Evolutionary conservation across 2,113 vertebrate genomes (phyloP).

Genomic region (Sterrhoptilus dennistouni): DNA sequence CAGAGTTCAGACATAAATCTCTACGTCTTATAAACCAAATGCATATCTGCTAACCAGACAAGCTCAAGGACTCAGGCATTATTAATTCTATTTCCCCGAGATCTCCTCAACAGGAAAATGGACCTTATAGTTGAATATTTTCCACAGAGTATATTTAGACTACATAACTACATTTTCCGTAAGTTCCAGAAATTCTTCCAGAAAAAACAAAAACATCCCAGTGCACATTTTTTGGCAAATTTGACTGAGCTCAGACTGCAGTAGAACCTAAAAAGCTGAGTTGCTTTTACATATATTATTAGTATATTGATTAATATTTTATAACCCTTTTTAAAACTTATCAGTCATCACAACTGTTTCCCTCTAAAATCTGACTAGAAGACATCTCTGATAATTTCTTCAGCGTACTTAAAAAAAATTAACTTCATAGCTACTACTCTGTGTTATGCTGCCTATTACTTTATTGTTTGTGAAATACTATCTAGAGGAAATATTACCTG

Average conservation of each 20-base stretch:
- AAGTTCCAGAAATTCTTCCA: slow-evolving; percentile 70
- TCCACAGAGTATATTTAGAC: slow-evolving; percentile 60
- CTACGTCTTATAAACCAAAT: background rate
- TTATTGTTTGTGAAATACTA: background rate
- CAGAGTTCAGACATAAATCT: background rate
- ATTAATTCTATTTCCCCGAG: slow-evolving; percentile 13
- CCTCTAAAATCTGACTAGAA: background rate
- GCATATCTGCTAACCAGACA: background rate
- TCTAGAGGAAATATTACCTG: background rate
- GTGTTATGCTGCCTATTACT: background rate
- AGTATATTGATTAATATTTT: background rate
- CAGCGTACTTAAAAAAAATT: background rate
- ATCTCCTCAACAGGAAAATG: slow-evolving; percentile 48
- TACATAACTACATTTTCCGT: slow-evolving; percentile 62
- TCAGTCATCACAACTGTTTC: background rate
- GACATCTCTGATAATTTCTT: background rate
- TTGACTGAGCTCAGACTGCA: slow-evolving; percentile 51
- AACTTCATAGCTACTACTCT: background rate
- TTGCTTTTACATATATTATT: slow-evolving; percentile 48
- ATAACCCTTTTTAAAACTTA: background rate
- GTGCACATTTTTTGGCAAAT: slow-evolving; percentile 67
- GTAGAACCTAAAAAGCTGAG: slow-evolving; percentile 34
- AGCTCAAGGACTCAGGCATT: background rate
- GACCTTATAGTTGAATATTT: slow-evolving; percentile 44
- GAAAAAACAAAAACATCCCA: slow-evolving; percentile 64